Conservation (phyloP, 2,113 vertebrate species). For the Ptychochromis oligacanthus region DNA sequence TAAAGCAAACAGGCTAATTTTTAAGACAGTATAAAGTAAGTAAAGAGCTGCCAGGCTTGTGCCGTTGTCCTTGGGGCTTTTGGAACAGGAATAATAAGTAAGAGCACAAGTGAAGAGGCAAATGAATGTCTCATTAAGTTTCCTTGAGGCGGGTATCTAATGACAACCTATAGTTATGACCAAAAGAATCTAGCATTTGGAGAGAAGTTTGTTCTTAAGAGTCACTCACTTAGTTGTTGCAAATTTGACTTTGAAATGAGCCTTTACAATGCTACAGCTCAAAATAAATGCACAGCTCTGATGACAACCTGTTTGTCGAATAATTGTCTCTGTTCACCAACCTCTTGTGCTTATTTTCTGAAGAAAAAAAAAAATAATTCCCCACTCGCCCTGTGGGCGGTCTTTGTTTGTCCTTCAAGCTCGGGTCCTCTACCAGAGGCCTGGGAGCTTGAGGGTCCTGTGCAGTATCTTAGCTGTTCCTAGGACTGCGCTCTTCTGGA, state of each 20-base stretch:
- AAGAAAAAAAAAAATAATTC: no score
- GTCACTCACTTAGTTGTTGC: not conserved
- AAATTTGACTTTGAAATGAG: conserved; percentile 18
- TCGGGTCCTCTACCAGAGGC: no score
- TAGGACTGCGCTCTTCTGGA: no score
- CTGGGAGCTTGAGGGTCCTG: no score
- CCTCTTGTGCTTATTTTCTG: no score
- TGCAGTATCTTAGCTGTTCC: no score
- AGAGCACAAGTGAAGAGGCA: conserved; percentile 24
- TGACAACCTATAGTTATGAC: not conserved
- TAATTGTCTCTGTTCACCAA: no score
- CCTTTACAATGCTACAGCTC: not conserved
- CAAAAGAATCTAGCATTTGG: not conserved
- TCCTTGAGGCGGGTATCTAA: conserved; percentile 20
- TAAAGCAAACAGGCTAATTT: conserved; percentile 1
- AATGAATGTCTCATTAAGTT: conserved; percentile 27
- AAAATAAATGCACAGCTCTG: not conserved
- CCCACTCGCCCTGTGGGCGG: no score
- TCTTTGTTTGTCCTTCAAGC: no score
- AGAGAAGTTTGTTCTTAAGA: not conserved
- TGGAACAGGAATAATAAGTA: conserved; percentile 22
- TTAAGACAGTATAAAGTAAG: conserved; percentile 9
- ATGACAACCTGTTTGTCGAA: no score
- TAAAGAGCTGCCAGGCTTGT: conserved; percentile 20
- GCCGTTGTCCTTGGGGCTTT: not conserved